phyloP scores from a whole-genome alignment of 2,888 invertebrate species.

The Eilema sororculum region DNA sequence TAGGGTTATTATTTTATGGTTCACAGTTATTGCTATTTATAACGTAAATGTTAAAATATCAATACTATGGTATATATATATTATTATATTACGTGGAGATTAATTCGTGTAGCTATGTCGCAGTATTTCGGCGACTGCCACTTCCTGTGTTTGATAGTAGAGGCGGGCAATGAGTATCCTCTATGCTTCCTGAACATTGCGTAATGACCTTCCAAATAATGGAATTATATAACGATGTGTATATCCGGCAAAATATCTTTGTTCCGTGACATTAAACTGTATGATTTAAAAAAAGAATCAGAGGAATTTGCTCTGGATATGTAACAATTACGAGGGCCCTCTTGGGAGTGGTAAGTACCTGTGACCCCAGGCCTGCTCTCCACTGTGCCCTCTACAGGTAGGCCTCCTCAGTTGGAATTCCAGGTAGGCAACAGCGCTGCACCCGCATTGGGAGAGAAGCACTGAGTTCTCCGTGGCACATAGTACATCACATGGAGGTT shows the following conservation, averaged over 20 bases:
- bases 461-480: too few species aligned
- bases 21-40: not conserved
- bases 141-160: constrained; percentile 74
- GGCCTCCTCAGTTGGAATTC: too few species aligned
- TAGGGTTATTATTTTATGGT: not conserved
- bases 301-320: not conserved
- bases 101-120: constrained; percentile 28
- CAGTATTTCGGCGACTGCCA: constrained; percentile 47
- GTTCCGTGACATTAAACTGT: not conserved
- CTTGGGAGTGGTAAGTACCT: too few species aligned
- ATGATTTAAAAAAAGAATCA: not conserved
- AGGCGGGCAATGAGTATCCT: constrained; percentile 62
- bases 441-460: too few species aligned
- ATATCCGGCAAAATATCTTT: constrained; percentile 19
- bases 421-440: too few species aligned
- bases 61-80: not conserved
- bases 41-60: not conserved
- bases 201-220: constrained; percentile 61
- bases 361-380: too few species aligned
- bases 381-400: too few species aligned
- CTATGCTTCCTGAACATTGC: constrained; percentile 72
- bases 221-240: constrained; percentile 34
- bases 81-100: constrained; percentile 8
- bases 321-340: too few species aligned
- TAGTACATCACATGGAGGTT: too few species aligned